A percentile compares a stretch with the other conserved stretches of the same genome.
Evolutionary conservation across 2,113 vertebrate genomes (phyloP).

Genomic region (Poeciliopsis turrubarensis): DNA sequence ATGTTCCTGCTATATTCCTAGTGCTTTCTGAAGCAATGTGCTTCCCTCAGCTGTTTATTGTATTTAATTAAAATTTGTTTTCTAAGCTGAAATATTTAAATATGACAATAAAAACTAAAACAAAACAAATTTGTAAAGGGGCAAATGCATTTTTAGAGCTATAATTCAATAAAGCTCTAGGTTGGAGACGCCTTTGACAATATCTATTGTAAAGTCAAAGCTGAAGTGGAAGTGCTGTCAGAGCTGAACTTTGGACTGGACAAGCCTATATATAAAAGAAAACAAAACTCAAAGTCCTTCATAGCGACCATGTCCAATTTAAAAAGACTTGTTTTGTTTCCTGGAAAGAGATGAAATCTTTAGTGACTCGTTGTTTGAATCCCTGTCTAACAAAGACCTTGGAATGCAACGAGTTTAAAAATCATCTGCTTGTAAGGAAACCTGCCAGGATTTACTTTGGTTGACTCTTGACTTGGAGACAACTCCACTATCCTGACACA

Average conservation of each 20-base stretch:
- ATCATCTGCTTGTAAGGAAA: constrained; percentile 37
- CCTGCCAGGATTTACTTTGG: constrained; percentile 45
- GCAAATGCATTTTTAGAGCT: background rate
- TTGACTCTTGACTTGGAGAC: constrained; percentile 40
- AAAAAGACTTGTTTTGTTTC: constrained; percentile 34
- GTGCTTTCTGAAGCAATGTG: too few species aligned
- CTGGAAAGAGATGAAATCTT: constrained; percentile 12
- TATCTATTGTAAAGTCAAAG: constrained; percentile 7
- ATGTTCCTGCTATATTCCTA: too few species aligned
- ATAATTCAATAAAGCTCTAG: background rate
- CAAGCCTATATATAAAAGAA: constrained; percentile 2
- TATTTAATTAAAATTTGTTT: background rate
- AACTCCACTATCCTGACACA: constrained; percentile 31
- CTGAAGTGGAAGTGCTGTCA: background rate
- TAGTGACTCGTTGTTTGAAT: constrained; percentile 25
- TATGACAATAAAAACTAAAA: background rate
- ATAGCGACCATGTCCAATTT: constrained; percentile 18
- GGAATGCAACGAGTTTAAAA: constrained; percentile 26
- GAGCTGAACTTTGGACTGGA: background rate
- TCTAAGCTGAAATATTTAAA: background rate
- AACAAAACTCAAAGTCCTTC: constrained; percentile 8
- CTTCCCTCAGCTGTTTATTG: too few species aligned
- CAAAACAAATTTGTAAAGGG: too few species aligned
- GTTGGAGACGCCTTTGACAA: background rate
- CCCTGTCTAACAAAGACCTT: constrained; percentile 29